Evolutionary conservation across 2,888 invertebrate genomes (phyloP).

Genomic region (Papilio elwesi): DNA sequence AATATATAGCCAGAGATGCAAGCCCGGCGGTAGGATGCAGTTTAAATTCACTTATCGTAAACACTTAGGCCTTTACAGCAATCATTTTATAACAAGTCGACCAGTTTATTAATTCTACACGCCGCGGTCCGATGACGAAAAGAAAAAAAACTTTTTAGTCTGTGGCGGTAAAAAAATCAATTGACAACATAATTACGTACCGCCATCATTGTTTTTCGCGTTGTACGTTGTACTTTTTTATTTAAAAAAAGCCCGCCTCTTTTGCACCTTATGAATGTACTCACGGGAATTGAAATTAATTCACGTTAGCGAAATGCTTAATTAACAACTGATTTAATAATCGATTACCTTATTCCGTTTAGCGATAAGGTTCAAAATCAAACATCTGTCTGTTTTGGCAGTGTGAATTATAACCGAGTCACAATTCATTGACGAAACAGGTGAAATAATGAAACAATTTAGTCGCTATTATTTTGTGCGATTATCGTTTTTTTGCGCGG

Average conservation of each 20-base stretch:
- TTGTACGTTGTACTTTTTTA: conserved; percentile 35
- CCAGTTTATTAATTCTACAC: conserved; percentile 42
- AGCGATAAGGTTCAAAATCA: conserved; percentile 23
- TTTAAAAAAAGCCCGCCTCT: conserved; percentile 4
- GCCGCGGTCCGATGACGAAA: conserved; percentile 41
- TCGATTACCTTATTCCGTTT: conserved; percentile 9
- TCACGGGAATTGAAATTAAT: conserved; percentile 4
- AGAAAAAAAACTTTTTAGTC: conserved; percentile 44
- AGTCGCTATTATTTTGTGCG: conserved; percentile 66
- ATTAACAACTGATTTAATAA: conserved; percentile 1
- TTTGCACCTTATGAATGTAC: conserved; percentile 33
- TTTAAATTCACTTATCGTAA: conserved; percentile 35
- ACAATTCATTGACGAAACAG: conserved; percentile 51
- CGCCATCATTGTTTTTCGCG: conserved; percentile 45
- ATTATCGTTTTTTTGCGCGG: conserved; percentile 59
- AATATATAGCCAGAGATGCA: conserved; percentile 10
- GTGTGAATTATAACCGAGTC: conserved; percentile 22
- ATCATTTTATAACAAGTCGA: conserved; percentile 46
- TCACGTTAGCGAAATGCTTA: conserved; percentile 2
- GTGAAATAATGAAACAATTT: conserved; percentile 75
- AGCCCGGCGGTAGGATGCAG: not conserved
- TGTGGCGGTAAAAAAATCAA: conserved; percentile 48
- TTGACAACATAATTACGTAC: conserved; percentile 61
- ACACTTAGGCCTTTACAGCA: conserved; percentile 38
- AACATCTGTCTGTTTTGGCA: not conserved